phyloP scores from a whole-genome alignment of 2,888 invertebrate species.

The Papilio gigon region DNA sequence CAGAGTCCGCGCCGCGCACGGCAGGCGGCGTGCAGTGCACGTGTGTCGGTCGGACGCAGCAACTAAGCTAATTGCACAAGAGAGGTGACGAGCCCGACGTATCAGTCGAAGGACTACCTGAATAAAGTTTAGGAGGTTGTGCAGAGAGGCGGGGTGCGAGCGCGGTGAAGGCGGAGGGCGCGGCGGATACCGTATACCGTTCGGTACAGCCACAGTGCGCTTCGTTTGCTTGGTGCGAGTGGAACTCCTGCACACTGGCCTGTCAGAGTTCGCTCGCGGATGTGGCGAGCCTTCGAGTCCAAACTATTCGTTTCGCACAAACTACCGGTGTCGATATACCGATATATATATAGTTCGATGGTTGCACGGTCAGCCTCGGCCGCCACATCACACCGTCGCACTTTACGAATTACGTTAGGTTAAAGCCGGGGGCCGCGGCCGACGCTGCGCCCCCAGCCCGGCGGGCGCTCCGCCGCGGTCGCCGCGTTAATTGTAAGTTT shows the following conservation, averaged over 20 bases:
- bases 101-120: conserved; percentile 80
- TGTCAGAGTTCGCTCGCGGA: conserved; percentile 74
- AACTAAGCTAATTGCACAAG: conserved; percentile 70
- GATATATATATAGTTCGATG: conserved; percentile 33
- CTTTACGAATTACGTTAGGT: conserved; percentile 35
- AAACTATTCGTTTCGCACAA: conserved; percentile 54
- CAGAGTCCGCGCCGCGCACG: conserved; percentile 2
- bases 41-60: conserved; percentile 52
- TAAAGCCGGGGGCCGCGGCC: conserved; percentile 8
- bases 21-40: conserved; percentile 40
- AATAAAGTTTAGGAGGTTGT: conserved; percentile 69
- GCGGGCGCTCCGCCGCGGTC: conserved; percentile 34
- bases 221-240: conserved; percentile 31
- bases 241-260: no score
- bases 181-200: conserved; percentile 2
- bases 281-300: conserved; percentile 59
- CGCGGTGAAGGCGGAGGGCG: not conserved
- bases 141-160: conserved; percentile 51
- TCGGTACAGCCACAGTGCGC: conserved; percentile 30
- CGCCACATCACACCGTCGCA: conserved; percentile 30
- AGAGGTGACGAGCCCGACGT: conserved; percentile 76
- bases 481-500: conserved; percentile 65
- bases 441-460: conserved; percentile 25
- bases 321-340: no score
- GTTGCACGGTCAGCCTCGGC: not conserved